Evolutionary conservation across 2,888 invertebrate species (phyloP).

Genomic region (Lepidochitona cinerea): DNA sequence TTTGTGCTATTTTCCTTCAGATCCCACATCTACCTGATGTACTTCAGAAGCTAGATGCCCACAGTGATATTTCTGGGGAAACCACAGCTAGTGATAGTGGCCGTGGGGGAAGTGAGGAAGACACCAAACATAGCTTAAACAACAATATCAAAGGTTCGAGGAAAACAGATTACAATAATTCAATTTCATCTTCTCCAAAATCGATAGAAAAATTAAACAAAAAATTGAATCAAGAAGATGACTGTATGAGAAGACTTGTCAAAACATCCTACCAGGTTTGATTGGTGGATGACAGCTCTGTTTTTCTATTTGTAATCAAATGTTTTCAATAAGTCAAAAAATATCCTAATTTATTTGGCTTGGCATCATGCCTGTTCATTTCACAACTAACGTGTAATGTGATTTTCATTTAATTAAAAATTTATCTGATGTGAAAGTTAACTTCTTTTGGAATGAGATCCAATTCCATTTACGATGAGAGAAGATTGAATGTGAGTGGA

Average conservation of each 20-base stretch:
- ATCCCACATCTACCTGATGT: not conserved
- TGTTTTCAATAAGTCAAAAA: no score
- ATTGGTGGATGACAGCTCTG: no score
- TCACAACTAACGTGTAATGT: not conserved
- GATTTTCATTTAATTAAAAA: not conserved
- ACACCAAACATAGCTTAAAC: not conserved
- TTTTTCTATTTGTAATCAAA: no score
- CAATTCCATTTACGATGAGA: not conserved
- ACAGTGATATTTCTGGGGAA: constrained; percentile 2
- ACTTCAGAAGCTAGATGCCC: not conserved
- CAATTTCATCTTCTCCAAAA: not conserved
- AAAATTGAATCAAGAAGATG: no score
- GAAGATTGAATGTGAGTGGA: not conserved
- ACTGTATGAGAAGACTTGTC: no score
- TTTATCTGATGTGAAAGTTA: not conserved
- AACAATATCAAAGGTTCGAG: constrained; percentile 4
- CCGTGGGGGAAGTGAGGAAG: constrained; percentile 6
- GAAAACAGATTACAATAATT: not conserved
- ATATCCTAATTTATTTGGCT: no score
- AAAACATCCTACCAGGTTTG: no score
- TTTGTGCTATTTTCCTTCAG: no score
- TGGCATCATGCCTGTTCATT: no score
- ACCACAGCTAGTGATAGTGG: constrained; percentile 3
- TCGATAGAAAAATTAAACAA: not conserved
- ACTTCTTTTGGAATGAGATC: not conserved